A percentile compares a stretch with the other conserved stretches of the same genome.
phyloP scores from a whole-genome alignment of 1,140 invertebrate species.

The Drosophila persimilis region DNA sequence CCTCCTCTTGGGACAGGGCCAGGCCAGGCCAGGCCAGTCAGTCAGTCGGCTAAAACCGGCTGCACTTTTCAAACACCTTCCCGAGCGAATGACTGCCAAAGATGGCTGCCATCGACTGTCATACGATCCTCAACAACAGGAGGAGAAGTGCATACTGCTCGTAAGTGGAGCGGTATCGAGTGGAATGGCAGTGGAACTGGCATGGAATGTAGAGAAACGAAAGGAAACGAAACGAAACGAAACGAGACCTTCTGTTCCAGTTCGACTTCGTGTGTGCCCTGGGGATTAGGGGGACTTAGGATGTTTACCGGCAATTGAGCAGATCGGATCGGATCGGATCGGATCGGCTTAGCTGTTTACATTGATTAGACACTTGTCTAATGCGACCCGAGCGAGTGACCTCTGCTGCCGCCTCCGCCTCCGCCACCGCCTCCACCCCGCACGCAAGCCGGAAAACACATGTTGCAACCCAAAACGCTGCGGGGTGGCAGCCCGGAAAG shows the following conservation, averaged over 20 bases:
- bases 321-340: slow-evolving; percentile 39
- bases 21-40: neutral
- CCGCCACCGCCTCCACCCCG: no score
- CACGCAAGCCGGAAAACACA: slow-evolving; percentile 32
- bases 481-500: slow-evolving; percentile 29
- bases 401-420: neutral
- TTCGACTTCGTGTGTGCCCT: slow-evolving; percentile 23
- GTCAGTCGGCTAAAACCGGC: slow-evolving; percentile 42
- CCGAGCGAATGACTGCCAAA: slow-evolving; percentile 34
- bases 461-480: slow-evolving; percentile 62
- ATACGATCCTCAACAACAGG: slow-evolving; percentile 23
- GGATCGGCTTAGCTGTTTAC: slow-evolving; percentile 59
- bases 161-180: slow-evolving; percentile 6
- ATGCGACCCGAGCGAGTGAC: slow-evolving; percentile 30
- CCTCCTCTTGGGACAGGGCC: neutral
- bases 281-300: slow-evolving; percentile 46
- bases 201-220: no score
- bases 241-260: slow-evolving; percentile 8
- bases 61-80: slow-evolving; percentile 69
- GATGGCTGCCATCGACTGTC: slow-evolving; percentile 52
- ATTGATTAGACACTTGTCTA: slow-evolving; percentile 68
- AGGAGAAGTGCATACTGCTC: slow-evolving; percentile 4
- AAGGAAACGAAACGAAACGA: no score
- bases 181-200: no score
- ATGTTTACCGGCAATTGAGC: slow-evolving; percentile 60